These are phyloP conservation scores for Hydrolagus colliei DNA, from an alignment of 2,797 vertebrate species.

Conservation along the genomic window DNA sequence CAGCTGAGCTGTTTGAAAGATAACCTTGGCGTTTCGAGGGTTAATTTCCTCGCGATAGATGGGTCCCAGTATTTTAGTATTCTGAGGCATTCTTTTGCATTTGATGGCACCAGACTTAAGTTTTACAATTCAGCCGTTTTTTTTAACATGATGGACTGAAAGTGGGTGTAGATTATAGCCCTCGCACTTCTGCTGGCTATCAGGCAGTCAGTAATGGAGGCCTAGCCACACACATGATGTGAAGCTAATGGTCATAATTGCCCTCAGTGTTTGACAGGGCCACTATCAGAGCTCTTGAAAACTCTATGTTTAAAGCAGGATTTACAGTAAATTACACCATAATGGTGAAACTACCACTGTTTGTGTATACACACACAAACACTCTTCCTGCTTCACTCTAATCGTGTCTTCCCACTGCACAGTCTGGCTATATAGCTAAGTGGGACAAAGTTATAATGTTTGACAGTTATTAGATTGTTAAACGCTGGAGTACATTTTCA, in stretches of 20 bases:
- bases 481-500: conserved; percentile 24
- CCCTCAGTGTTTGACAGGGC: conserved; percentile 90
- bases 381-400: conserved; percentile 28
- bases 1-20: not conserved
- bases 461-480: conserved; percentile 33
- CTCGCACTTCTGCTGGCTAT: conserved; percentile 55
- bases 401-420: conserved; percentile 21
- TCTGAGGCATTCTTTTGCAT: conserved; percentile 26
- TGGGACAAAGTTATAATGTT: conserved; percentile 13
- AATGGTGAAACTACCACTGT: conserved; percentile 80
- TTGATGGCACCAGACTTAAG: conserved; percentile 30
- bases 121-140: conserved; percentile 31
- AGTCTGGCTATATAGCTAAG: conserved; percentile 27
- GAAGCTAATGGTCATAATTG: conserved; percentile 99
- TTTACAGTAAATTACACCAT: conserved; percentile 98
- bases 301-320: conserved; percentile 84
- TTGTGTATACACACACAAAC: conserved; percentile 38
- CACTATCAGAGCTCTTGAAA: conserved; percentile 92
- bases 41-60: conserved; percentile 12
- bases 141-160: conserved; percentile 71
- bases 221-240: conserved; percentile 95
- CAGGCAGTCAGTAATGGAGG: conserved; percentile 65
- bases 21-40: not conserved
- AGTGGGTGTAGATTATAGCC: conserved; percentile 98
- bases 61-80: conserved; percentile 17